Conservation (phyloP, 2,113 vertebrate species). For the Pteropus alecto region DNA sequence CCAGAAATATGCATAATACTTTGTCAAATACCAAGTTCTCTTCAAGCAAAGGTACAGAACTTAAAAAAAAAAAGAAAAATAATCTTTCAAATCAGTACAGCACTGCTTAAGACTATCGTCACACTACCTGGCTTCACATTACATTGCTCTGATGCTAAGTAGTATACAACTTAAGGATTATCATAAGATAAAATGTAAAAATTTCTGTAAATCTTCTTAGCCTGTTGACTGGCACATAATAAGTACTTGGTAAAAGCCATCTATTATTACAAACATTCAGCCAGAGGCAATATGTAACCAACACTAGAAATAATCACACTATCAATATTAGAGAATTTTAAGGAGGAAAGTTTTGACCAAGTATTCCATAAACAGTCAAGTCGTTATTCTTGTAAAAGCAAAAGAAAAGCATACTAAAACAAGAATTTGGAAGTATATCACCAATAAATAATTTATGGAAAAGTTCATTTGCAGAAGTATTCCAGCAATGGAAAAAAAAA, state of each 20-base stretch:
- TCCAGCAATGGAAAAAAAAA: not conserved
- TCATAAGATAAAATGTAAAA: not conserved
- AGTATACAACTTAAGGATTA: not conserved
- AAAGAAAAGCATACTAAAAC: not conserved
- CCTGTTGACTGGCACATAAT: not conserved
- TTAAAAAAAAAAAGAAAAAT: not conserved
- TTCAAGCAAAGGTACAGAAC: not conserved
- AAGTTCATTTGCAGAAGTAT: not conserved
- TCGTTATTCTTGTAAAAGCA: not conserved
- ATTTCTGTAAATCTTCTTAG: not conserved
- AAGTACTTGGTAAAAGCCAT: not conserved
- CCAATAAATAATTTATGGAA: not conserved
- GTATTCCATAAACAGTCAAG: not conserved
- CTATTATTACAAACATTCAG: not conserved
- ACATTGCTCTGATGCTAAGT: not conserved
- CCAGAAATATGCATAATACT: not conserved
- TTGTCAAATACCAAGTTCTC: not conserved
- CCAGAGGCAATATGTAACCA: not conserved
- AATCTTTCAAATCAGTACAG: not conserved
- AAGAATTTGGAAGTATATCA: not conserved
- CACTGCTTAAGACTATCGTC: not conserved
- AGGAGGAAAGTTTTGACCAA: not conserved
- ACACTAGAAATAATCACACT: not conserved
- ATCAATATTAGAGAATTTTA: not conserved
- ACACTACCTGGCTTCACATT: not conserved